Percentiles rank a stretch among this genome's conserved stretches.
Conservation (phyloP, 2,888 invertebrate species). For the Therioaphis trifolii region DNA sequence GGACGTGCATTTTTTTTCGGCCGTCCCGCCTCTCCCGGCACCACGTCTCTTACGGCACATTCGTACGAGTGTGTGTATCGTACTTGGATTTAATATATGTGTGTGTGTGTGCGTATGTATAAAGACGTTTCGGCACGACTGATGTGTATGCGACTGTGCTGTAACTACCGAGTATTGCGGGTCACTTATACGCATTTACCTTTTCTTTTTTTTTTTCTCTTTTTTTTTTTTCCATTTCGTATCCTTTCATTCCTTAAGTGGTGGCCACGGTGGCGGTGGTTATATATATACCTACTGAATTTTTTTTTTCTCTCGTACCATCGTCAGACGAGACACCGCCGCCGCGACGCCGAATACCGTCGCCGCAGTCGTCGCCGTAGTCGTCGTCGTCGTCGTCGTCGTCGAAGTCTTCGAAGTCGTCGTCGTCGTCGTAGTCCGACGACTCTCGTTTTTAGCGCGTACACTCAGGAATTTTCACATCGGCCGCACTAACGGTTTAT, state of each 20-base stretch:
- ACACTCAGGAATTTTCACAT: slow-evolving; percentile 26
- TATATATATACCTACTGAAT: slow-evolving; percentile 29
- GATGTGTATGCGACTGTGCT: slow-evolving; percentile 27
- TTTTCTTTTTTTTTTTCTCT: slow-evolving; percentile 8
- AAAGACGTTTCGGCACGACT: slow-evolving; percentile 57
- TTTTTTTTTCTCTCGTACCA: background rate
- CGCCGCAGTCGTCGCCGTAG: too few species aligned
- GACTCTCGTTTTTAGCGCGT: slow-evolving; percentile 43
- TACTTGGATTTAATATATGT: background rate
- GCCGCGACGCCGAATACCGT: slow-evolving; percentile 11
- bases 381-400: slow-evolving; percentile 5
- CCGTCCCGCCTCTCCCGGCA: background rate
- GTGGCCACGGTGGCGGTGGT: slow-evolving; percentile 2
- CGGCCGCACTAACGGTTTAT: slow-evolving; percentile 6
- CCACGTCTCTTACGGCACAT: background rate
- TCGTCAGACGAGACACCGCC: slow-evolving; percentile 25
- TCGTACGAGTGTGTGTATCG: background rate
- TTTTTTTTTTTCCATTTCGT: too few species aligned
- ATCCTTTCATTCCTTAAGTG: slow-evolving; percentile 53
- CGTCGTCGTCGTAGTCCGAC: too few species aligned
- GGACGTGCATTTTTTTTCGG: slow-evolving; percentile 28
- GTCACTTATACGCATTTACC: slow-evolving; percentile 28
- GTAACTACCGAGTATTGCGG: slow-evolving; percentile 12
- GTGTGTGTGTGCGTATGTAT: background rate
- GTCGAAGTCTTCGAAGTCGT: background rate